Percentiles rank a stretch among this genome's conserved stretches.
These are phyloP conservation scores for Erpetoichthys calabaricus DNA, from an alignment of 2,797 vertebrate species.

Conservation along the genomic window DNA sequence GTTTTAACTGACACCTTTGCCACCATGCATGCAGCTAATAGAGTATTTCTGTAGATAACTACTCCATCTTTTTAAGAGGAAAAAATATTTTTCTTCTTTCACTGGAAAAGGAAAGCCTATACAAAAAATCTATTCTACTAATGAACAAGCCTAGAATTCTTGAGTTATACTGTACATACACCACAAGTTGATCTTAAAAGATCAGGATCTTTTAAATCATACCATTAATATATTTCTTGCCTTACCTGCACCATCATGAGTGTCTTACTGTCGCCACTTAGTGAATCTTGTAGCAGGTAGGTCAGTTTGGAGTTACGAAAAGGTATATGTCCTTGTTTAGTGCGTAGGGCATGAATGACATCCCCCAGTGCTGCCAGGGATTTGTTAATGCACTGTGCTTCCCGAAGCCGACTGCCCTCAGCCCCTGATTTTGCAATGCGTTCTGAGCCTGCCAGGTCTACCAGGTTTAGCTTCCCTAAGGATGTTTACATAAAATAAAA, in stretches of 20 bases:
- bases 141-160: no score
- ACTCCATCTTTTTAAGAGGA: no score
- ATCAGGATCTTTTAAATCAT: background rate
- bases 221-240: background rate
- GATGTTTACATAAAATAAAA: background rate
- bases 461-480: constrained; percentile 83
- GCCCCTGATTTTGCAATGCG: constrained; percentile 80
- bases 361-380: constrained; percentile 84
- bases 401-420: constrained; percentile 74
- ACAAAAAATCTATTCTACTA: no score
- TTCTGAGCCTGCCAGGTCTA: constrained; percentile 89
- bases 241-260: constrained; percentile 94
- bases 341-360: constrained; percentile 78
- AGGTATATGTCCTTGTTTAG: constrained; percentile 75
- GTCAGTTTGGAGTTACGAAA: constrained; percentile 96
- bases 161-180: no score
- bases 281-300: constrained; percentile 90
- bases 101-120: no score
- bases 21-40: no score
- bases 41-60: no score
- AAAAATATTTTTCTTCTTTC: no score
- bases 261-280: constrained; percentile 89
- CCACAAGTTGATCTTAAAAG: background rate
- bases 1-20: no score
- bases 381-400: constrained; percentile 93